Evolutionary conservation across 2,888 invertebrate genomes (phyloP).

Genomic region (Andrena camellia): DNA sequence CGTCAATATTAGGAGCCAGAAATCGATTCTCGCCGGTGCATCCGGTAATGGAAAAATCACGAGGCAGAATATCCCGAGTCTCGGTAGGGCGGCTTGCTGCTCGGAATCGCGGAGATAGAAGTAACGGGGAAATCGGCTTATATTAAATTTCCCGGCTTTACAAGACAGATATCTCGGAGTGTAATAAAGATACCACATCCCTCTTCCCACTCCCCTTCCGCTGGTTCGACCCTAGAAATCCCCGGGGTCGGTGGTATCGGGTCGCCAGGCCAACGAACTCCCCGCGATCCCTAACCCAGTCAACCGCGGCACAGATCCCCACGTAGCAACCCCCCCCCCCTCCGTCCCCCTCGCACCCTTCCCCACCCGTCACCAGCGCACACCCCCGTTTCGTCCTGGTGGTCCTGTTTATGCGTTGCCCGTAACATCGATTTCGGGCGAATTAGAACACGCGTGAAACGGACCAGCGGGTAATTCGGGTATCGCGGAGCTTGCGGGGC

Average conservation of each 20-base stretch:
- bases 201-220: slow-evolving; percentile 2
- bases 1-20: no score
- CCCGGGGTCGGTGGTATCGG: slow-evolving; percentile 67
- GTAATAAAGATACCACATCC: slow-evolving; percentile 43
- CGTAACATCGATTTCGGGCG: slow-evolving; percentile 66
- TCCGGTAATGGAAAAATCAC: background rate
- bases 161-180: slow-evolving; percentile 50
- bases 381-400: no score
- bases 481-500: slow-evolving; percentile 11
- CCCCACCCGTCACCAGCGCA: background rate
- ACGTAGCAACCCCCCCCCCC: slow-evolving; percentile 52
- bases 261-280: slow-evolving; percentile 79
- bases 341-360: background rate
- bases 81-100: background rate
- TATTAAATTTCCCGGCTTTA: slow-evolving; percentile 49
- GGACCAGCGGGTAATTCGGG: slow-evolving; percentile 28
- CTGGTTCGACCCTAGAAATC: slow-evolving; percentile 54
- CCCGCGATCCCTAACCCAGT: slow-evolving; percentile 83
- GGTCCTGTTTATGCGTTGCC: slow-evolving; percentile 64
- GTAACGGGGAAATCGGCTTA: slow-evolving; percentile 50
- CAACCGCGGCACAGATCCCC: slow-evolving; percentile 81
- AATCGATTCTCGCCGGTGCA: no score
- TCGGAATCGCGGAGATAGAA: slow-evolving; percentile 38
- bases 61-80: background rate
- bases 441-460: slow-evolving; percentile 55